phyloP scores from a whole-genome alignment of 2,888 invertebrate genomes.

The Philereme vetulata region DNA sequence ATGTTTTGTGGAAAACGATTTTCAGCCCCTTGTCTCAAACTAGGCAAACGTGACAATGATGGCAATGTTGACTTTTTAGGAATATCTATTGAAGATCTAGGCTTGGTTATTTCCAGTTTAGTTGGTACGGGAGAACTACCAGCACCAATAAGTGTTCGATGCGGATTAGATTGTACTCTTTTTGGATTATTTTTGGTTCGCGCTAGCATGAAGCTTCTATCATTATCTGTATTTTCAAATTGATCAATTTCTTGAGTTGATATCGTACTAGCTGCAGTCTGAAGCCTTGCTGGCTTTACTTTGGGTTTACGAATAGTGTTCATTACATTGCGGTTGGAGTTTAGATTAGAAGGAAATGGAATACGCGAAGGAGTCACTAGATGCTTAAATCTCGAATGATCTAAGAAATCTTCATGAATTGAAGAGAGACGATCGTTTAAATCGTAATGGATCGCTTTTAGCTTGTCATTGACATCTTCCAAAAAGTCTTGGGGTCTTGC shows the following conservation, averaged over 20 bases:
- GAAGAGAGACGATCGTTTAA: conserved; percentile 63
- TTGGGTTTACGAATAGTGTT: conserved; percentile 25
- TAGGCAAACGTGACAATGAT: conserved; percentile 29
- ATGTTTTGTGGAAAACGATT: conserved; percentile 9
- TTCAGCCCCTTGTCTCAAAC: conserved; percentile 26
- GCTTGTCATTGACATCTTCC: conserved; percentile 63
- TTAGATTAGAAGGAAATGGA: conserved; percentile 15
- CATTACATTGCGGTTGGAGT: conserved; percentile 23
- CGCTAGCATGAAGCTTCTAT: conserved; percentile 7
- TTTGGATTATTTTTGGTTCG: conserved; percentile 11
- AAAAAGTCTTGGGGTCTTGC: conserved; percentile 53
- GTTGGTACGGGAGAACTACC: conserved; percentile 49
- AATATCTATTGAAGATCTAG: conserved; percentile 25
- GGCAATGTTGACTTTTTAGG: conserved; percentile 24
- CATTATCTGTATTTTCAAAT: conserved; percentile 4
- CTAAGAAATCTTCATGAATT: conserved; percentile 54
- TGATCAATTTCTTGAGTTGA: conserved; percentile 21
- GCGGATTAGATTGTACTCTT: conserved; percentile 10
- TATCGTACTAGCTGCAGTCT: conserved; percentile 27
- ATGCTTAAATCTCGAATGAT: conserved; percentile 44
- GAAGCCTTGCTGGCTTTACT: conserved; percentile 29
- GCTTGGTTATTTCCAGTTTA: conserved; percentile 45
- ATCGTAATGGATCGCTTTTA: conserved; percentile 62
- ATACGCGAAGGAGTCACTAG: conserved; percentile 24
- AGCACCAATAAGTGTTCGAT: conserved; percentile 32